These are phyloP conservation scores for Pecten maximus DNA, from an alignment of 2,888 invertebrate species.

Conservation along the genomic window DNA sequence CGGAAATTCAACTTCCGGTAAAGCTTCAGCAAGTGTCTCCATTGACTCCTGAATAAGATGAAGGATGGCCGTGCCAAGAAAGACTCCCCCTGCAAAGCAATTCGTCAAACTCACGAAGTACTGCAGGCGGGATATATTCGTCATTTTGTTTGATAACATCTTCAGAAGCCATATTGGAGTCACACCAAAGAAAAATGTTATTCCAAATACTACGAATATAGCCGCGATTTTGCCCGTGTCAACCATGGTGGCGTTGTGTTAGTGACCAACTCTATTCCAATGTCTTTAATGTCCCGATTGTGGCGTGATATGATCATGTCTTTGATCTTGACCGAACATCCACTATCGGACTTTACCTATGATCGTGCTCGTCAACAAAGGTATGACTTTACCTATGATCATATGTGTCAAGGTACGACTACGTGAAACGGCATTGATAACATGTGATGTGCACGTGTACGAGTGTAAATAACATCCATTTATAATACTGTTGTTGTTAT, in stretches of 20 bases:
- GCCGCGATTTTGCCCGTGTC: constrained; percentile 56
- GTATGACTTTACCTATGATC: too few relatives aligned
- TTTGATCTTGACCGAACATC: not conserved
- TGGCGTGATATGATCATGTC: not conserved
- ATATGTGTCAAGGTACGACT: not conserved
- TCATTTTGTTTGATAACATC: not conserved
- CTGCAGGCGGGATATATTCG: not conserved
- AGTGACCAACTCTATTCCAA: not conserved
- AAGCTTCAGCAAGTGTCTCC: constrained; percentile 59
- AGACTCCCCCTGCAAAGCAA: constrained; percentile 82
- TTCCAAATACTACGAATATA: constrained; percentile 57
- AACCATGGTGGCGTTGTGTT: not conserved
- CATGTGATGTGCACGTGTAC: not conserved
- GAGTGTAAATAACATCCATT: not conserved
- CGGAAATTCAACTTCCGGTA: not conserved
- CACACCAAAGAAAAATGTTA: constrained; percentile 58
- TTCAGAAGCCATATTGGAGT: not conserved
- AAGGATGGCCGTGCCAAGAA: constrained; percentile 81
- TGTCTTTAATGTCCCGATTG: not conserved
- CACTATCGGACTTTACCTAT: not conserved
- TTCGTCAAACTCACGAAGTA: constrained; percentile 60
- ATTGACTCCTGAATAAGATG: constrained; percentile 81
- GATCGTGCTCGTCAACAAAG: too few relatives aligned
- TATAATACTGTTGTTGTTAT: not conserved
- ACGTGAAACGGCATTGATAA: not conserved